Conservation (phyloP, 2,113 vertebrate species). For the Gila orcuttii region DNA sequence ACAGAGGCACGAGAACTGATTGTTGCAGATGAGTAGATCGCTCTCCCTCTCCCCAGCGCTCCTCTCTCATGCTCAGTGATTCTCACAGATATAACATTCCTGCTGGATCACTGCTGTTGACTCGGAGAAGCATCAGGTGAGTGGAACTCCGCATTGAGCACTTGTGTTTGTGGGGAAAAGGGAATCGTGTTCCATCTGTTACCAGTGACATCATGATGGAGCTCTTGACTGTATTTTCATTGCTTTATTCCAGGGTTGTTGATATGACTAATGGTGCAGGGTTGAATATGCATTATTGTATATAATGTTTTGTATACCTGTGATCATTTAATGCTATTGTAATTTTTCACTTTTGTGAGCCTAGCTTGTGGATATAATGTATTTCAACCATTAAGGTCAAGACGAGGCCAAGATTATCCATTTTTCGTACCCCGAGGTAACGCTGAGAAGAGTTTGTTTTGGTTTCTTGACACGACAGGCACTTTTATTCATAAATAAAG, state of each 20-base stretch:
- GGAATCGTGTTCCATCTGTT: not conserved
- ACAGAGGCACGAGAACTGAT: constrained; percentile 65
- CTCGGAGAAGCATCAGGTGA: constrained; percentile 36
- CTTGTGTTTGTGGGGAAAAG: not conserved
- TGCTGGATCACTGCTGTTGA: not conserved
- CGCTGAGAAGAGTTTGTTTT: constrained; percentile 17
- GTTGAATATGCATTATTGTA: not conserved
- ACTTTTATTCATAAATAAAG: constrained; percentile 29
- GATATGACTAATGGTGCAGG: not conserved
- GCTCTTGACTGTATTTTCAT: not conserved
- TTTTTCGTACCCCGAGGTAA: constrained; percentile 5
- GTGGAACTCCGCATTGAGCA: not conserved
- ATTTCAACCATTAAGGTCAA: not conserved
- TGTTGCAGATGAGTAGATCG: constrained; percentile 63
- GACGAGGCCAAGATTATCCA: not conserved
- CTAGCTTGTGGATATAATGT: not conserved
- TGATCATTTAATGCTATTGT: not conserved
- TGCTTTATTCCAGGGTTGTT: not conserved
- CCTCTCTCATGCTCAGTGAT: not conserved
- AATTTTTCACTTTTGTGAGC: not conserved
- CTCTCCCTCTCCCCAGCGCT: constrained; percentile 31
- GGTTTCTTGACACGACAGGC: constrained; percentile 13
- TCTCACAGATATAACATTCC: not conserved
- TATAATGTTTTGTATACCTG: not conserved
- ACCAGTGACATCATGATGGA: not conserved